Percentiles rank a stretch among this genome's conserved stretches.
Conservation (phyloP, 1,140 invertebrate genomes). For the Pseudomyrmex flavicornis region DNA sequence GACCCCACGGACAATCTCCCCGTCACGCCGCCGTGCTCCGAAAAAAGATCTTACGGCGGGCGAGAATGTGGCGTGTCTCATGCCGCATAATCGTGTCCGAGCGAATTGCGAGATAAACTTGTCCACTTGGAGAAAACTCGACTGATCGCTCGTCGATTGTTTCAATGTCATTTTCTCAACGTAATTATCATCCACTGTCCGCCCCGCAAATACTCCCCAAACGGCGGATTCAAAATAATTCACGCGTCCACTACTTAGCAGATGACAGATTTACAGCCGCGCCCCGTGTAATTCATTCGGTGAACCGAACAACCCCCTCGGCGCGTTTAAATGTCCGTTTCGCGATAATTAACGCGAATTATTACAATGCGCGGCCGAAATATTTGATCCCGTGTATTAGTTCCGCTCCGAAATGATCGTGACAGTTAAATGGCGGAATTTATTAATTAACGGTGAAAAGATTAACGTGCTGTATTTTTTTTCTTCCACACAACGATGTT, state of each 20-base stretch:
- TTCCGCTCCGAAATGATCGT: neutral
- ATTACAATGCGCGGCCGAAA: neutral
- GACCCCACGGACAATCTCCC: slow-evolving; percentile 68
- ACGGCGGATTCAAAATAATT: too few relatives aligned
- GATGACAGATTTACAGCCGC: too few relatives aligned
- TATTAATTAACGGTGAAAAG: slow-evolving; percentile 30
- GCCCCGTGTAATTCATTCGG: too few relatives aligned
- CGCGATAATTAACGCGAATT: too few relatives aligned
- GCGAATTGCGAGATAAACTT: slow-evolving; percentile 10
- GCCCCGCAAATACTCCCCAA: too few relatives aligned
- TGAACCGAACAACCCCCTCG: too few relatives aligned
- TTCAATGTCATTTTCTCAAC: too few relatives aligned
- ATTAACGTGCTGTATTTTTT: slow-evolving; percentile 2
- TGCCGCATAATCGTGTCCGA: neutral
- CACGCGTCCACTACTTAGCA: too few relatives aligned
- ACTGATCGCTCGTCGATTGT: too few relatives aligned
- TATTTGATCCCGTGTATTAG: neutral
- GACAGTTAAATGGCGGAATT: too few relatives aligned
- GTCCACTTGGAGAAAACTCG: slow-evolving; percentile 5
- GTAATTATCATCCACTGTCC: too few relatives aligned
- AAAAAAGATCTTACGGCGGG: slow-evolving; percentile 48
- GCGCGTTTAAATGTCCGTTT: too few relatives aligned
- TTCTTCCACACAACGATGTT: neutral
- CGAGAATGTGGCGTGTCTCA: neutral
- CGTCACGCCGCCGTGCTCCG: neutral